Conservation (phyloP, 2,888 invertebrate genomes). For the Thyatira batis region DNA sequence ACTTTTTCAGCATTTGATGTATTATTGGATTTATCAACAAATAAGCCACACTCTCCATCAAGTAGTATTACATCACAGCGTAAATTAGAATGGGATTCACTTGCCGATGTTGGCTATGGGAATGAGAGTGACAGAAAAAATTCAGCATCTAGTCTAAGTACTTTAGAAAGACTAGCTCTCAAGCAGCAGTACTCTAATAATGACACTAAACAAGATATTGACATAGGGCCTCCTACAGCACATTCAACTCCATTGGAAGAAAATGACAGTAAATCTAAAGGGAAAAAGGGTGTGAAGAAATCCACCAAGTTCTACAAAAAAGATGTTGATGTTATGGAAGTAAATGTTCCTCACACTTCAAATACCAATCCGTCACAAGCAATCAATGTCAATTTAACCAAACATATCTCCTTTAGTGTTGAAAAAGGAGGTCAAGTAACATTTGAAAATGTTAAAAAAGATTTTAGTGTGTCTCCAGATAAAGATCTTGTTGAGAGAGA, state of each 20-base stretch:
- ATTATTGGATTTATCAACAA: conserved; percentile 60
- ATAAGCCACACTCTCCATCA: conserved; percentile 85
- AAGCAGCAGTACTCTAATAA: conserved; percentile 74
- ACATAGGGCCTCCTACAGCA: conserved; percentile 73
- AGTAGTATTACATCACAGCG: conserved; percentile 88
- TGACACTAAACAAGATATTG: conserved; percentile 53
- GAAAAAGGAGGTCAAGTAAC: conserved; percentile 64
- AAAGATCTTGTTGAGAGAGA: conserved; percentile 41
- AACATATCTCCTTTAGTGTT: conserved; percentile 75
- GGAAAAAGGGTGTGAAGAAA: conserved; percentile 59
- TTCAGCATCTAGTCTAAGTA: conserved; percentile 78
- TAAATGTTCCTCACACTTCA: conserved; percentile 58
- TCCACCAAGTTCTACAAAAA: conserved; percentile 65
- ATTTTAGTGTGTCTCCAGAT: conserved; percentile 55
- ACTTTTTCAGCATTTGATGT: conserved; percentile 65
- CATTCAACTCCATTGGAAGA: conserved; percentile 79
- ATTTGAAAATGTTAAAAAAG: conserved; percentile 53
- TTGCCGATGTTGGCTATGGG: conserved; percentile 92
- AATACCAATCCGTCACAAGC: conserved; percentile 47
- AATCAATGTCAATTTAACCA: conserved; percentile 72
- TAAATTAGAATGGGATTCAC: conserved; percentile 93
- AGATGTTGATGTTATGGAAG: conserved; percentile 64
- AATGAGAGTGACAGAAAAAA: conserved; percentile 81
- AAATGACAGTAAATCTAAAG: conserved; percentile 51
- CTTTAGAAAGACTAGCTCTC: conserved; percentile 84